phyloP scores from a whole-genome alignment of 2,113 vertebrate genomes.

The Elanoides forficatus region DNA sequence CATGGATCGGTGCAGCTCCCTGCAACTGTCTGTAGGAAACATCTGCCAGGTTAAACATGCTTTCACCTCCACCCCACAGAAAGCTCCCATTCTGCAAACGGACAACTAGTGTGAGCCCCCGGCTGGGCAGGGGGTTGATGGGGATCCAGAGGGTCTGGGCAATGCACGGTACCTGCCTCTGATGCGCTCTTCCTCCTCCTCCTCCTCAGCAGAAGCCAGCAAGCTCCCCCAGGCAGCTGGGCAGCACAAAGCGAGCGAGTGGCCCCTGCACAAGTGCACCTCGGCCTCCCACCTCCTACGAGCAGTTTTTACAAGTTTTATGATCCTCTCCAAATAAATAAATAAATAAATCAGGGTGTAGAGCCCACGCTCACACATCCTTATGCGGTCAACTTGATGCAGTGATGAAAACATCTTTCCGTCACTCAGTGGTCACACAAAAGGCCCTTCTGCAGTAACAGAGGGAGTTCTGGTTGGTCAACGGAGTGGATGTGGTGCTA shows the following conservation, averaged over 20 bases:
- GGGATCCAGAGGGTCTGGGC: too few species aligned
- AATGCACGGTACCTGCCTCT: background rate
- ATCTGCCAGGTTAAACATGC: too few species aligned
- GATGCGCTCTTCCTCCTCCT: background rate
- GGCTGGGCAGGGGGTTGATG: background rate
- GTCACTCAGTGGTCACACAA: too few species aligned
- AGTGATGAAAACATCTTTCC: background rate
- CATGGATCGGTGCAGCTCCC: background rate
- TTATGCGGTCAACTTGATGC: too few species aligned
- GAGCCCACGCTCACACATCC: background rate
- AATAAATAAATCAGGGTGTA: too few species aligned
- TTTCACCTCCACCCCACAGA: background rate
- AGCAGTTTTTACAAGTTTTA: background rate
- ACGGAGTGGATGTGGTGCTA: background rate
- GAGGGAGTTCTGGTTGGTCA: too few species aligned
- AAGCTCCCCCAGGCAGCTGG: background rate
- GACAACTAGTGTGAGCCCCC: fast-evolving
- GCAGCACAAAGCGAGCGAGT: fast-evolving
- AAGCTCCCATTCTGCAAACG: background rate
- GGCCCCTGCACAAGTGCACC: background rate
- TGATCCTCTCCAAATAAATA: background rate
- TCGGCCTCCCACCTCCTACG: background rate
- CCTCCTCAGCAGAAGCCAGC: background rate
- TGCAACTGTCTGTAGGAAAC: background rate
- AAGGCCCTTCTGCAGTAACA: background rate